Conservation (phyloP, 2,113 vertebrate genomes). For the Ceratotherium simum region DNA sequence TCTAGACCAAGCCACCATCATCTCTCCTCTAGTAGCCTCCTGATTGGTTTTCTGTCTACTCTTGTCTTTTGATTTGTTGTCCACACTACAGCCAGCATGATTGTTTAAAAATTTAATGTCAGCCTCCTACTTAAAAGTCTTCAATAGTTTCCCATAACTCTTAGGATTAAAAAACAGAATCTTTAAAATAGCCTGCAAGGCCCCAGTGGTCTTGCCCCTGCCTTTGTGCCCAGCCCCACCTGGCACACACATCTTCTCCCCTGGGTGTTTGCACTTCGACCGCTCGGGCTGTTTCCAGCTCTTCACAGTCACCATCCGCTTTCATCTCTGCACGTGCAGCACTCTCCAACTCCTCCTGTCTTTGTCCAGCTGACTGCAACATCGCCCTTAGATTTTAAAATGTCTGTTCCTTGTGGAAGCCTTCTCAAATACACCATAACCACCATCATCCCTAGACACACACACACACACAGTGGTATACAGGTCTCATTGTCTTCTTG, state of each 20-base stretch:
- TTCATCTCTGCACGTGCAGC: background rate
- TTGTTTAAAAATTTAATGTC: background rate
- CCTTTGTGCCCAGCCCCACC: background rate
- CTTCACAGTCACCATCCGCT: background rate
- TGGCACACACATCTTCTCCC: background rate
- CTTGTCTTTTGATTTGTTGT: background rate
- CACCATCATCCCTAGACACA: accelerated
- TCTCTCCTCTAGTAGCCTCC: background rate
- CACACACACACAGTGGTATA: background rate
- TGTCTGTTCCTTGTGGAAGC: background rate
- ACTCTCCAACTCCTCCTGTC: background rate
- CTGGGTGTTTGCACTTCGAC: background rate
- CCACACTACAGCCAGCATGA: background rate
- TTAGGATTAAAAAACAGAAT: constrained; percentile 18
- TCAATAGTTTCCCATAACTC: background rate
- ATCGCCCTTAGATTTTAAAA: background rate
- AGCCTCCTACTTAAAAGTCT: background rate
- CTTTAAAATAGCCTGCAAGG: background rate
- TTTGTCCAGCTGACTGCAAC: background rate
- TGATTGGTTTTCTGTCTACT: background rate
- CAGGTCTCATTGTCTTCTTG: background rate
- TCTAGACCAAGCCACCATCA: background rate
- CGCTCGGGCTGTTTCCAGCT: background rate
- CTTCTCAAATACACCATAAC: background rate
- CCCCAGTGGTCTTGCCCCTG: background rate